phyloP scores from a whole-genome alignment of 2,797 vertebrate species.

The Tragelaphus eurycerus region DNA sequence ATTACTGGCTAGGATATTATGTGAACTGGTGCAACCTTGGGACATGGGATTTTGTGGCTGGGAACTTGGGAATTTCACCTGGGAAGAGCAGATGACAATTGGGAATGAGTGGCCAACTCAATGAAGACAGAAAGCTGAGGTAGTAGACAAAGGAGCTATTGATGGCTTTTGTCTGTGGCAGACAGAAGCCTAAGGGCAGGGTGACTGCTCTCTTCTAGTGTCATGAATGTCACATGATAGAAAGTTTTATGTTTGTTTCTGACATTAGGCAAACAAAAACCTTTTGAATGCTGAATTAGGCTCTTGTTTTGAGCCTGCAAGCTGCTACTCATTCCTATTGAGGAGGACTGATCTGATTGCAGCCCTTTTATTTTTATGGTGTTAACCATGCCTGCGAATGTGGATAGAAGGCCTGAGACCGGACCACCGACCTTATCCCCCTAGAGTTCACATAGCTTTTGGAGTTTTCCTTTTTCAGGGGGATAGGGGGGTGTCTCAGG shows the following conservation, averaged over 20 bases:
- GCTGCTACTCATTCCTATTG: slow-evolving; percentile 34
- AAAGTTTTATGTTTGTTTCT: slow-evolving; percentile 79
- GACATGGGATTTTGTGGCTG: neutral
- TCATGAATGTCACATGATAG: slow-evolving; percentile 61
- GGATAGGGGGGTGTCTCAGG: neutral
- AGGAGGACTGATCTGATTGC: slow-evolving; percentile 23
- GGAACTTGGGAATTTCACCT: slow-evolving; percentile 59
- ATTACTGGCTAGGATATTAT: neutral
- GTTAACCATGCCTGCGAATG: slow-evolving; percentile 19
- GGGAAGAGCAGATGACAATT: slow-evolving; percentile 38
- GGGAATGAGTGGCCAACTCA: slow-evolving; percentile 34
- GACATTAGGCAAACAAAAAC: slow-evolving; percentile 74
- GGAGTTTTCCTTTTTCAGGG: neutral
- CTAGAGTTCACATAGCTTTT: neutral
- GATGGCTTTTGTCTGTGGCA: slow-evolving; percentile 63
- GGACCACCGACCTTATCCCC: neutral
- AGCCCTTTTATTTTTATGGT: slow-evolving; percentile 35
- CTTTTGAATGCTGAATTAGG: slow-evolving; percentile 72
- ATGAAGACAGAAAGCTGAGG: slow-evolving; percentile 38
- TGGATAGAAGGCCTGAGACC: neutral
- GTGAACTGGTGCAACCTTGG: neutral
- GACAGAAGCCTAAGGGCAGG: slow-evolving; percentile 64
- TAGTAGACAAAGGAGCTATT: slow-evolving; percentile 60
- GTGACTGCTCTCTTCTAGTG: slow-evolving; percentile 30
- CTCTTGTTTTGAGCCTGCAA: slow-evolving; percentile 63